These are phyloP conservation scores for Eilema caniola DNA, from an alignment of 2,888 invertebrate genomes.

Conservation along the genomic window DNA sequence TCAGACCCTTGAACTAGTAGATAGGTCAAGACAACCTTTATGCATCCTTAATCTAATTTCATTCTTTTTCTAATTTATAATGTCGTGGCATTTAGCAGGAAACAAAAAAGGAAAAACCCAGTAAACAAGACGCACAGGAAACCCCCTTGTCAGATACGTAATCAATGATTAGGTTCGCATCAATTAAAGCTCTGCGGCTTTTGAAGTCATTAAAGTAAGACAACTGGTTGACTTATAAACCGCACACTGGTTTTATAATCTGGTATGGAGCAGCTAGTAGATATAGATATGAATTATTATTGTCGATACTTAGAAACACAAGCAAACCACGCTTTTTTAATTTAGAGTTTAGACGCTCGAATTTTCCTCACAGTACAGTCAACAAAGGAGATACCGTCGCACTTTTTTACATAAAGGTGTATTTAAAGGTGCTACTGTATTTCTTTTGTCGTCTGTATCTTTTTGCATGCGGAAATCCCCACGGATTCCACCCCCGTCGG, in stretches of 20 bases:
- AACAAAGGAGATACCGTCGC: too few relatives aligned
- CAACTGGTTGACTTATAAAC: neutral
- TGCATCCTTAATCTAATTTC: neutral
- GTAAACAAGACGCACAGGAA: neutral
- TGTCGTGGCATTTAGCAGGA: neutral
- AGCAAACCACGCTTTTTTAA: too few relatives aligned
- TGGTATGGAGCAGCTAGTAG: neutral
- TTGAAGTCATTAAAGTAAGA: too few relatives aligned
- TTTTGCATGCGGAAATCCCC: too few relatives aligned
- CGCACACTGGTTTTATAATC: neutral
- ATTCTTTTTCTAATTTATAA: too few relatives aligned
- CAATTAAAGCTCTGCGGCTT: neutral
- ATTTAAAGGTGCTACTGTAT: too few relatives aligned
- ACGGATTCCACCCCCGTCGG: too few relatives aligned
- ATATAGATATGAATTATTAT: neutral
- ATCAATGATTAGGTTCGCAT: neutral
- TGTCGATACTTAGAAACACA: too few relatives aligned
- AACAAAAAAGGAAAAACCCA: neutral
- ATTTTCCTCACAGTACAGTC: too few relatives aligned
- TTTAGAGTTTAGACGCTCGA: too few relatives aligned
- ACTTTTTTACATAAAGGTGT: too few relatives aligned
- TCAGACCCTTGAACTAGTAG: neutral
- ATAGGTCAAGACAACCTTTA: neutral
- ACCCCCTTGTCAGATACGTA: neutral
- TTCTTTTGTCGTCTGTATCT: too few relatives aligned